Evolutionary conservation across 2,113 vertebrate genomes (phyloP).

Genomic region (Atherinomorus stipes): DNA sequence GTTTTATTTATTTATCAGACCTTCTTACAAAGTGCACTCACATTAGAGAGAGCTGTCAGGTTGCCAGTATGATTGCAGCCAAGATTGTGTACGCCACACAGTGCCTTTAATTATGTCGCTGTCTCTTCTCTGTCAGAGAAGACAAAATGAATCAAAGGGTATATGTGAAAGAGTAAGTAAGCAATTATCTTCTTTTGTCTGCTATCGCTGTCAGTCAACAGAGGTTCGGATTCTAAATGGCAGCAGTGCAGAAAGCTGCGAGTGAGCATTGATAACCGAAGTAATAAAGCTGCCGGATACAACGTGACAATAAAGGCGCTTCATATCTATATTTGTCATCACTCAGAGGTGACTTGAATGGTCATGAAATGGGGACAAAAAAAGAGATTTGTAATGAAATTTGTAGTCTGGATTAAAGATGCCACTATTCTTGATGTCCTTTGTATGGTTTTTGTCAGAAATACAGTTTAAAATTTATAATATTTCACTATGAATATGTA

Average conservation of each 20-base stretch:
- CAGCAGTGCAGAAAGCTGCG: slow-evolving; percentile 26
- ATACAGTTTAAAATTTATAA: too few relatives aligned
- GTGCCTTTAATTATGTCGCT: slow-evolving; percentile 79
- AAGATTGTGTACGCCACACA: slow-evolving; percentile 65
- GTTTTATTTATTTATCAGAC: slow-evolving; percentile 70
- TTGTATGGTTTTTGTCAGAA: too few relatives aligned
- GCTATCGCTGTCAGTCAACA: slow-evolving; percentile 67
- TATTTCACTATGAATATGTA: too few relatives aligned
- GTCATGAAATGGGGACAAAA: slow-evolving; percentile 17
- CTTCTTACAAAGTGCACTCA: slow-evolving; percentile 52
- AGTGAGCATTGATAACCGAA: slow-evolving; percentile 46
- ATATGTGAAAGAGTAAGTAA: slow-evolving; percentile 68
- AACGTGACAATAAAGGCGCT: slow-evolving; percentile 28
- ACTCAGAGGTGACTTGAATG: slow-evolving; percentile 32
- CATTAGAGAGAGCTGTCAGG: slow-evolving; percentile 74
- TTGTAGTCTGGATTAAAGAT: background rate
- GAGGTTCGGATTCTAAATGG: slow-evolving; percentile 28
- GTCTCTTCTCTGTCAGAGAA: slow-evolving; percentile 72
- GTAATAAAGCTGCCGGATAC: slow-evolving; percentile 41
- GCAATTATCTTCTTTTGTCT: slow-evolving; percentile 80
- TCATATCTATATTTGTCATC: slow-evolving; percentile 21
- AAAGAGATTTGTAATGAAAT: slow-evolving; percentile 8
- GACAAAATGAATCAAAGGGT: slow-evolving; percentile 74
- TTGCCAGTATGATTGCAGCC: slow-evolving; percentile 57
- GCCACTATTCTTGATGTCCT: too few relatives aligned